These are phyloP conservation scores for Pangasius larnaudii DNA, from an alignment of 2,797 vertebrate genomes.

Conservation along the genomic window DNA sequence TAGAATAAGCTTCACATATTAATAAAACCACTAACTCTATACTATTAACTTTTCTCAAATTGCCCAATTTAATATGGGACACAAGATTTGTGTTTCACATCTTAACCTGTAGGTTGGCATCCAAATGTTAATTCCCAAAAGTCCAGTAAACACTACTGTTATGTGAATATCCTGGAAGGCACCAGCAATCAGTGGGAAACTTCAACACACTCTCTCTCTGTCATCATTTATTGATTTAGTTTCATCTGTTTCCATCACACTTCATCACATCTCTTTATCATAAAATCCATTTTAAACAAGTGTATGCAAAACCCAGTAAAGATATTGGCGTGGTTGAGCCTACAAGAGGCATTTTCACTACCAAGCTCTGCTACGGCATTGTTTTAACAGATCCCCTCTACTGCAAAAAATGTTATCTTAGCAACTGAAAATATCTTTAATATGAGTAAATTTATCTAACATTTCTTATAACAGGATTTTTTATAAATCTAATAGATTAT, in stretches of 20 bases:
- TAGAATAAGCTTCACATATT: not conserved
- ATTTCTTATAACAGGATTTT: not conserved
- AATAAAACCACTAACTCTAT: not conserved
- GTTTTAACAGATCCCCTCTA: not conserved
- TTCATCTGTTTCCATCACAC: not conserved
- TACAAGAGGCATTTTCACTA: not conserved
- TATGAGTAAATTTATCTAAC: not conserved
- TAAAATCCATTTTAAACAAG: not conserved
- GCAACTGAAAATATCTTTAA: not conserved
- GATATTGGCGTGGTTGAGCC: not conserved
- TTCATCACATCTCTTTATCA: not conserved
- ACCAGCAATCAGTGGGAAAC: not conserved
- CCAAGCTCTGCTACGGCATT: not conserved
- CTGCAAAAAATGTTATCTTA: not conserved
- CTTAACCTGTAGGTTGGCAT: not conserved
- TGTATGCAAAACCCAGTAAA: not conserved
- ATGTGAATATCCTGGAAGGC: not conserved
- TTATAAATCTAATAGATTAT: not conserved
- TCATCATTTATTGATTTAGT: not conserved
- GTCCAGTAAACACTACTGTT: not conserved
- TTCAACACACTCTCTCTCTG: too few species aligned
- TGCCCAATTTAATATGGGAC: not conserved
- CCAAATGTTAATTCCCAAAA: not conserved
- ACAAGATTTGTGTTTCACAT: not conserved
- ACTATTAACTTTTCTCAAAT: not conserved